Evolutionary conservation across 2,113 vertebrate genomes (phyloP), one percentile per base, ranked within the genome.

Genomic region (Phaetusa simplex): DNA sequence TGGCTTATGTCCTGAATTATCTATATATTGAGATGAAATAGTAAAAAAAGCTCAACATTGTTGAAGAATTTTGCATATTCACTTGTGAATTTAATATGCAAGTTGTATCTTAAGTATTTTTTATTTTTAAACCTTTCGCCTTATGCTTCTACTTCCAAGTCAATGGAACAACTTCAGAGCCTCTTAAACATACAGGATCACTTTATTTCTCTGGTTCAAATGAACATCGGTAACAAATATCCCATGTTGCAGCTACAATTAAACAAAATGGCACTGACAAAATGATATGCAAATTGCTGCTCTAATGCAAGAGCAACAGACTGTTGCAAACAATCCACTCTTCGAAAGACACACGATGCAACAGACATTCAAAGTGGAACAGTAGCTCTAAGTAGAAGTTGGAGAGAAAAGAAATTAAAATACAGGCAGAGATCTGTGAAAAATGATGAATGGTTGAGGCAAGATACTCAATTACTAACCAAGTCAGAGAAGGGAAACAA

Each of bases 331-430:
- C 40, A 23, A 8, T 3, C 58, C 74, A 27, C 67, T 53, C 88
- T 17, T 7, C 19, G 15, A 53, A 55, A 56, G 45, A 34, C 1
- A 0, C 49, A 24, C 0, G 0, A 70, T 8, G 26, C 49, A 70
- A 32, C 30, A 30, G 34, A 67, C 24, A 14, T 20, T 42, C 23
- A 20, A 55, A 80, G 15, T 1, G 36, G 50, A 86, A 53, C 32
- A 42, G 52, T 45, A 42, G 61, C 14, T 2, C 9, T 9, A 55
- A 58, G 43, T 8, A 61, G 43, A 86, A 56, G 64, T 6, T 40
- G 53, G 50, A 61, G 23, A 72, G 30, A 42, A 59, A 86, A 58
- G 4, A 73, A 85, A 90, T 52, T 4, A 87, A 81, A 93, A 82
- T 11, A 38, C 18, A 38, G 18, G 24, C 58, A 77, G 34, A 67